phyloP scores from a whole-genome alignment of 92 coral and sea anemone genomes.

The Phenganax subtilis region DNA sequence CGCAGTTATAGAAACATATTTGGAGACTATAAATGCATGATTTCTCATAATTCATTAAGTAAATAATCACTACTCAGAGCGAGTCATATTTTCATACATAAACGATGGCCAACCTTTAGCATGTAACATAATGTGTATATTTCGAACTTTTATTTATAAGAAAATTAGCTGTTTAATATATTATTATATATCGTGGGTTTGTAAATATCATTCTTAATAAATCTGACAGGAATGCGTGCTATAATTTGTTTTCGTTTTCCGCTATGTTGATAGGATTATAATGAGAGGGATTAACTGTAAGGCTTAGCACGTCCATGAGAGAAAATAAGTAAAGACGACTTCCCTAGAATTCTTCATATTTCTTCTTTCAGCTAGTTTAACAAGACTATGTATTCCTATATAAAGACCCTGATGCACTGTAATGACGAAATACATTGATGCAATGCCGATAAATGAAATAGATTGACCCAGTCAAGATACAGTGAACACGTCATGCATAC shows the following conservation, averaged over 20 bases:
- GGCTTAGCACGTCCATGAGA: background rate
- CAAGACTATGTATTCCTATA: no score
- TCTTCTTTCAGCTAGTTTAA: no score
- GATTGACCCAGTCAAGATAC: background rate
- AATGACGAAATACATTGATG: no score
- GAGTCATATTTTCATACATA: conserved; percentile 7
- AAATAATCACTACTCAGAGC: background rate
- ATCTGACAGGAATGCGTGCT: background rate
- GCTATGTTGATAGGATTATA: background rate
- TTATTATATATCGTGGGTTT: conserved; percentile 11
- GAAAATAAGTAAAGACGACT: no score
- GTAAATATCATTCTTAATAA: conserved; percentile 25
- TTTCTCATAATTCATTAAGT: background rate
- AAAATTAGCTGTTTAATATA: background rate
- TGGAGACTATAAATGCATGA: background rate
- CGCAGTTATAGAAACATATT: no score
- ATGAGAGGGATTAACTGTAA: background rate
- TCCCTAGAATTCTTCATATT: no score
- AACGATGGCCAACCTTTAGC: background rate
- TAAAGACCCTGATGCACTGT: no score
- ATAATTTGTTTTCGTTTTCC: background rate
- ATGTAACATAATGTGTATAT: conserved; percentile 18
- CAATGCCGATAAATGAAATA: no score
- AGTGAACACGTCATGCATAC: background rate
- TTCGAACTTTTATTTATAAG: conserved; percentile 14